These are phyloP conservation scores for Typhlichthys subterraneus DNA, from an alignment of 2,797 vertebrate species.

Conservation along the genomic window DNA sequence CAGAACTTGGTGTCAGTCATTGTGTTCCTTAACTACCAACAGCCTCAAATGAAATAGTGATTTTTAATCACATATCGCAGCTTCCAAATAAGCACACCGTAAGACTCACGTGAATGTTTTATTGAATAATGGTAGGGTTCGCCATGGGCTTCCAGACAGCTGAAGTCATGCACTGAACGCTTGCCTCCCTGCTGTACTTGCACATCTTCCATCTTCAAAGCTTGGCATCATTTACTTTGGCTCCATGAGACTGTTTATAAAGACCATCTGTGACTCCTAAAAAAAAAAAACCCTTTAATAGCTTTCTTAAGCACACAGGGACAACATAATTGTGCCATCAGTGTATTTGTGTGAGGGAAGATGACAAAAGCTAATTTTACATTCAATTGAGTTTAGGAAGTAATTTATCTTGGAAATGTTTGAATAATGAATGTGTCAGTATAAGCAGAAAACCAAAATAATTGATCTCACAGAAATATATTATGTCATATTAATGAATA, in stretches of 20 bases:
- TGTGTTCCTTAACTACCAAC: no score
- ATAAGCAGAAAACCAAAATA: slow-evolving; percentile 3
- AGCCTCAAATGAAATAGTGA: no score
- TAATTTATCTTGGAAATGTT: slow-evolving; percentile 22
- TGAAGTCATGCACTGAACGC: slow-evolving; percentile 48
- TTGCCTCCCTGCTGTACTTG: slow-evolving; percentile 50
- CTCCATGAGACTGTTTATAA: slow-evolving; percentile 63
- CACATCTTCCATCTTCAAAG: slow-evolving; percentile 53
- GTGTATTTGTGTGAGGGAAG: slow-evolving; percentile 25
- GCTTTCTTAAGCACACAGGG: slow-evolving; percentile 28
- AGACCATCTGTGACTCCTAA: slow-evolving; percentile 64
- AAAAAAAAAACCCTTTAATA: slow-evolving; percentile 50
- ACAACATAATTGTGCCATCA: slow-evolving; percentile 23
- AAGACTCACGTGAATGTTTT: no score
- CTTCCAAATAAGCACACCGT: no score
- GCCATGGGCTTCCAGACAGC: slow-evolving; percentile 4
- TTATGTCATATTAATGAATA: slow-evolving; percentile 7
- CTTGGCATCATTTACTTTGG: slow-evolving; percentile 49
- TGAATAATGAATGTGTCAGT: slow-evolving; percentile 38
- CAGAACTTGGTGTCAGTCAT: no score
- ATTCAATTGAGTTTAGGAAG: slow-evolving; percentile 9
- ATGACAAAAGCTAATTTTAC: slow-evolving; percentile 14
- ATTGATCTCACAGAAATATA: neutral
- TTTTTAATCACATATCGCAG: no score
- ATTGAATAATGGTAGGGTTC: no score